Evolutionary conservation across 2,888 invertebrate genomes (phyloP), one percentile per base, ranked within the genome.

Genomic region (Ophraella communa): DNA sequence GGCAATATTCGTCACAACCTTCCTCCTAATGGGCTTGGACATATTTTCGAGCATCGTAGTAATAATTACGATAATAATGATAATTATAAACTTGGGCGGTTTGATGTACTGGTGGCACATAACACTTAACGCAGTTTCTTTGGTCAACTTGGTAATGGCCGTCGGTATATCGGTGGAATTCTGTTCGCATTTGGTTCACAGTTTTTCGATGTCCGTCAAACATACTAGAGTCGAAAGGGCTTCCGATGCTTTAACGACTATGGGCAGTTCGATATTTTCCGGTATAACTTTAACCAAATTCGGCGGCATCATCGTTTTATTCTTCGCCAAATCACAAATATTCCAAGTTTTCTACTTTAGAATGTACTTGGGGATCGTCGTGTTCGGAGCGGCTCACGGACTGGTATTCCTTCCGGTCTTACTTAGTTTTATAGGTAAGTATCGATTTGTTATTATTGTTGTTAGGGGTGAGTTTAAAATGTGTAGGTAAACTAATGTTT

Each of bases 141-240:
- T 99, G 4, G 98, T 99, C 63, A 99, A 99, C 83, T 87, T 99
- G 74, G 95, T 94, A 57, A 98, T 94, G 98, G 95, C 97, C 30
- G 93, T 98, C 72, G 99, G 98, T 51, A 98, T 99, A 70, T 92
- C 96, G 14, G 98, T 99, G 42, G 98, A 99, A 84, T 99, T 99
- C 84, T 98, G 97, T 83, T 96, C 97, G 68, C 98, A 99, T 85
- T 86, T 98, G 74, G 96, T 96, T 67, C 94, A 96, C 82, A 92
- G 94, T 65, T 99, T 97, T 85, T 88, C 93, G 0, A 85, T 91
- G 58, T 94, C 94, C 55, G 87, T 91, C 59, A 87, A 91, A 74
- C 85, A 86, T 63, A 87, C 89, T 45, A 86, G 94, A 69, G 87
- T 91, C 24, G 87, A 88, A 64, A 86, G 97, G 73, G 94, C 96